A percentile compares a stretch with the other conserved stretches of the same genome.
Evolutionary conservation across 2,888 invertebrate species (phyloP).

Genomic region (Subacronicta megacephala): DNA sequence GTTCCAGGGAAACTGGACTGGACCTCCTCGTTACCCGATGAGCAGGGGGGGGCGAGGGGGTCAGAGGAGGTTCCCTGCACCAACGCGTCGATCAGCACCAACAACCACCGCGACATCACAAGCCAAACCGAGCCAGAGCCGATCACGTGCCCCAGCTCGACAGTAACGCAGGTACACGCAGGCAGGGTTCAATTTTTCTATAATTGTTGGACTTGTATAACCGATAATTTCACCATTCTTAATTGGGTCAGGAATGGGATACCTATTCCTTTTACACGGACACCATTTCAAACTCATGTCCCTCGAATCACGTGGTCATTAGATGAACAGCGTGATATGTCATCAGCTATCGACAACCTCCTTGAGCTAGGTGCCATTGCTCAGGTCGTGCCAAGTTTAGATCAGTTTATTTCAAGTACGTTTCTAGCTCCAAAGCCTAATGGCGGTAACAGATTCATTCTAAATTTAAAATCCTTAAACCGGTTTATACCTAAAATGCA

Average conservation of each 20-base stretch:
- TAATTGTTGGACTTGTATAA: conserved; percentile 10
- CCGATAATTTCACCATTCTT: conserved; percentile 5
- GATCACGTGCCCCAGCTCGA: conserved; percentile 5
- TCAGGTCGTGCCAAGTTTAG: conserved; percentile 4
- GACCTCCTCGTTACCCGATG: conserved; percentile 22
- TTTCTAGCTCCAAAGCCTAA: conserved; percentile 29
- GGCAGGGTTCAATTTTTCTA: conserved; percentile 4
- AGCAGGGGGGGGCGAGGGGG: conserved; percentile 24
- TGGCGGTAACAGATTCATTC: conserved; percentile 23
- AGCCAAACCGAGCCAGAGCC: background rate
- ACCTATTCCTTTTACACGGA: conserved; percentile 5
- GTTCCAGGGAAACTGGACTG: conserved; percentile 28
- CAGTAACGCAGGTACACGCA: conserved; percentile 14
- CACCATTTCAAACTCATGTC: conserved; percentile 4
- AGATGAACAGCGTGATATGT: conserved; percentile 8
- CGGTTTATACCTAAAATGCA: conserved; percentile 28
- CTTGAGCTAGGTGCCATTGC: conserved; percentile 6
- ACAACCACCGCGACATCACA: background rate
- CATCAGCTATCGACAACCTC: conserved; percentile 1
- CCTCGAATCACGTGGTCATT: conserved; percentile 3
- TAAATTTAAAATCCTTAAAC: conserved; percentile 31
- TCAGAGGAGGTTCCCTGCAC: conserved; percentile 7
- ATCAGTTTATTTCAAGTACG: conserved; percentile 26
- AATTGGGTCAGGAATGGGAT: conserved; percentile 7
- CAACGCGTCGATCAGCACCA: conserved; percentile 5